These are phyloP conservation scores for Mastomys coucha DNA, from an alignment of 2,113 vertebrate genomes.

Conservation along the genomic window DNA sequence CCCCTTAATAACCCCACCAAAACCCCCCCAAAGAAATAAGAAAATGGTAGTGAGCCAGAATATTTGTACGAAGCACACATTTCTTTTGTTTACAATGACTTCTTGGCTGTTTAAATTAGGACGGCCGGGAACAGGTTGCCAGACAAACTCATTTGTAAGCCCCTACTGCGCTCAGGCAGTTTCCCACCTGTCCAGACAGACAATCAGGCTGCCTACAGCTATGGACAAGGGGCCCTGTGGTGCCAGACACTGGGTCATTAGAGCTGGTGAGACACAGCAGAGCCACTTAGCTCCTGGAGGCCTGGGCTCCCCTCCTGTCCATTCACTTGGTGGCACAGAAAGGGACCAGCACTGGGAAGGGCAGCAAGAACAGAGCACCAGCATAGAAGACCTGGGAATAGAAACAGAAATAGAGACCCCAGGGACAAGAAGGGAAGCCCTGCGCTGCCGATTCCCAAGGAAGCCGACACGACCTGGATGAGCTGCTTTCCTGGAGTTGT, in stretches of 20 bases:
- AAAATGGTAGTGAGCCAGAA: neutral
- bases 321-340: neutral
- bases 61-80: neutral
- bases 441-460: neutral
- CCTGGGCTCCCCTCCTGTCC: neutral
- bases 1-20: too few relatives aligned
- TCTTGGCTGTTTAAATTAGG: conserved; percentile 59
- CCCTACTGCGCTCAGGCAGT: conserved; percentile 30
- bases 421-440: neutral
- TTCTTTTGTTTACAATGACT: conserved; percentile 41
- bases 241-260: neutral
- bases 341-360: neutral
- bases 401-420: too few relatives aligned
- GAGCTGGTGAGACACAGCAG: neutral
- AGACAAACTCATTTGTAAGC: conserved; percentile 65
- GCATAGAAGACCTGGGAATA: neutral
- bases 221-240: conserved; percentile 42
- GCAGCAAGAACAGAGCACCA: neutral
- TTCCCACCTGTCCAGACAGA: conserved; percentile 71
- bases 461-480: neutral
- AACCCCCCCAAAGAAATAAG: neutral
- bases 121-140: conserved; percentile 69
- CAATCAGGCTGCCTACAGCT: conserved; percentile 26
- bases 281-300: neutral
- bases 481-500: neutral